phyloP scores from a whole-genome alignment of 2,797 vertebrate species.

The Danio choprae region DNA sequence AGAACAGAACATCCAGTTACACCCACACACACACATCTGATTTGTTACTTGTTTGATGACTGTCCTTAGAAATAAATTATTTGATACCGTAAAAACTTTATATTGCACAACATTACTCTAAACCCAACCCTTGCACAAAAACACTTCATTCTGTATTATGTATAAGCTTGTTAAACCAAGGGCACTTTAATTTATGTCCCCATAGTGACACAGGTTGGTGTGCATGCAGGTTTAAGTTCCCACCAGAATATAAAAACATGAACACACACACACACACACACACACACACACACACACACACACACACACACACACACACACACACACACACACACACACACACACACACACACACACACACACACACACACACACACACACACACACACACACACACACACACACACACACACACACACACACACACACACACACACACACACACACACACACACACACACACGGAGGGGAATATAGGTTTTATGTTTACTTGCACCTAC shows the following conservation, averaged over 20 bases:
- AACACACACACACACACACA: neutral
- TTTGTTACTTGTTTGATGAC: too few species aligned
- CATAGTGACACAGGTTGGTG: too few species aligned
- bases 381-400: constrained; percentile 1
- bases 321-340: neutral
- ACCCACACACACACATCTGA: neutral
- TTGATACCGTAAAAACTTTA: too few species aligned
- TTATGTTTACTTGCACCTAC: constrained; percentile 18
- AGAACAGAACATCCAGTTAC: constrained; percentile 41
- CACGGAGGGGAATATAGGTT: neutral
- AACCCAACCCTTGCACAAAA: too few species aligned
- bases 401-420: constrained; percentile 16
- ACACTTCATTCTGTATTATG: too few species aligned
- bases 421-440: constrained; percentile 3
- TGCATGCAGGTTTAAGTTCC: too few species aligned
- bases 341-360: neutral
- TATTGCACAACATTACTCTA: too few species aligned
- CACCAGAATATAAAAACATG: too few species aligned
- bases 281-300: neutral
- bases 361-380: neutral
- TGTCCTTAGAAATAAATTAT: too few species aligned
- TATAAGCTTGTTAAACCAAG: too few species aligned
- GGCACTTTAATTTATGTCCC: too few species aligned
- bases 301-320: neutral
- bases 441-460: neutral